Evolutionary conservation across 2,113 vertebrate genomes (phyloP), one percentile per base, ranked within the genome.

Genomic region (Pachyramphus minor): DNA sequence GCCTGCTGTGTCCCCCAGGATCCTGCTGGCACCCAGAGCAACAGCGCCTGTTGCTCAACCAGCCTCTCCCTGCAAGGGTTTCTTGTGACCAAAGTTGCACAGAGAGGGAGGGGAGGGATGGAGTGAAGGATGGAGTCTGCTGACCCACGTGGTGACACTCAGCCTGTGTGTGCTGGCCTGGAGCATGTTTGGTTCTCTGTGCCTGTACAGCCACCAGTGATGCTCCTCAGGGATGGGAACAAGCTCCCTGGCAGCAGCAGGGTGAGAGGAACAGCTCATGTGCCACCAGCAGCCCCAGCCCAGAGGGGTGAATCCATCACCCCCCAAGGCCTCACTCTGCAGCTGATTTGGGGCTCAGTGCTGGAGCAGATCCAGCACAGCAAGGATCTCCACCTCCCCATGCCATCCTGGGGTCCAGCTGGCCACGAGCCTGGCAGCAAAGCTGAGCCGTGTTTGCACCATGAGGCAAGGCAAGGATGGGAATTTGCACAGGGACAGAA

Each of bases 281-380:
- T 82, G 75, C 58, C 35, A 68, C 9, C 67, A 72, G 39, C 62
- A 90, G 59, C n/a, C n/a, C 60, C 6, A 4, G 16, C 9, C 1
- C 6, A 92, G 64, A 41, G 74, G 4, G 14, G 39, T 44, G 52
- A 82, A 52, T 16, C 33, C 6, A 2, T 18, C 42, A 42, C 33
- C 7, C 5, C 8, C 30, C 0, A 0, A 5, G 12, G 44, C 25
- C 13, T 44, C 45, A 10, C 22, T 25, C 25, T 45, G 45, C 33
- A 75, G 60, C 31, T 0, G 0, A 7, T 21, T 0, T 47, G 8
- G 71, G 49, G 58, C 52, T 80, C 4, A 2, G 56, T 0, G 0
- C 58, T 15, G 45, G 41, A 85, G 45, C 71, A 66, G 45, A 58
- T 27, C 28, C 3, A 2, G 31, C 74, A 77, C 31, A 23, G 59